Evolutionary conservation across 1,140 invertebrate genomes (phyloP).

Genomic region (Saccostrea echinata): DNA sequence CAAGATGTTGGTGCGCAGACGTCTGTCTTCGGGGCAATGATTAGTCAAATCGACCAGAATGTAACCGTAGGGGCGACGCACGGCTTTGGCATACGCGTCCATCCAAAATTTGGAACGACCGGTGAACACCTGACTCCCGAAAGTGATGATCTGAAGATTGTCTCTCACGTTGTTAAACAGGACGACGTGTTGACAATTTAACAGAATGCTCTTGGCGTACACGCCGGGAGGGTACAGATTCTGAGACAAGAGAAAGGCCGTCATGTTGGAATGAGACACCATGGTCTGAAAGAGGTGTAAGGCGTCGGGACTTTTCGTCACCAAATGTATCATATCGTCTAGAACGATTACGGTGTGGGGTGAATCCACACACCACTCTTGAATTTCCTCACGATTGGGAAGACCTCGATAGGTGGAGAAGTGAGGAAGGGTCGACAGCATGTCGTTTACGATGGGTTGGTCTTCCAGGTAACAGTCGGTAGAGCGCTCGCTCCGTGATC

Average conservation of each 20-base stretch:
- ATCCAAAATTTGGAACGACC: conserved; percentile 30
- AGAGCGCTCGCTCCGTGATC: too few species aligned
- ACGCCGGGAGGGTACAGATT: conserved; percentile 47
- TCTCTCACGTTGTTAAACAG: conserved; percentile 54
- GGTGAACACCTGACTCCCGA: conserved; percentile 52
- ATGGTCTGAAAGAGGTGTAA: conserved; percentile 5
- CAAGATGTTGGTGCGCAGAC: conserved; percentile 51
- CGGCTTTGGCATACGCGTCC: conserved; percentile 49
- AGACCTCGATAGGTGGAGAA: conserved; percentile 32
- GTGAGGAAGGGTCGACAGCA: conserved; percentile 11
- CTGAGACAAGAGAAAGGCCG: conserved; percentile 41
- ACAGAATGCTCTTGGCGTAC: conserved; percentile 42
- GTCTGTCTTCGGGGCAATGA: conserved; percentile 23
- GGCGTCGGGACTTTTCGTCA: conserved; percentile 18
- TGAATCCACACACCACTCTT: conserved; percentile 4
- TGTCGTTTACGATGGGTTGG: conserved; percentile 39
- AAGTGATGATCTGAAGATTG: conserved; percentile 44
- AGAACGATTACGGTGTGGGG: conserved; percentile 23
- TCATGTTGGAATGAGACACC: conserved; percentile 7
- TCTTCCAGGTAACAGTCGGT: conserved; percentile 31
- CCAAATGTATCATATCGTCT: conserved; percentile 44
- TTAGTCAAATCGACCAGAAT: conserved; percentile 50
- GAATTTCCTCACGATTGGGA: conserved; percentile 28
- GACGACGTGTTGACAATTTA: conserved; percentile 45
- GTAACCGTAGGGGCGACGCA: conserved; percentile 42